Percentiles rank a stretch among this genome's conserved stretches.
Conservation (phyloP, 1,140 invertebrate species). For the Wasmannia auropunctata region DNA sequence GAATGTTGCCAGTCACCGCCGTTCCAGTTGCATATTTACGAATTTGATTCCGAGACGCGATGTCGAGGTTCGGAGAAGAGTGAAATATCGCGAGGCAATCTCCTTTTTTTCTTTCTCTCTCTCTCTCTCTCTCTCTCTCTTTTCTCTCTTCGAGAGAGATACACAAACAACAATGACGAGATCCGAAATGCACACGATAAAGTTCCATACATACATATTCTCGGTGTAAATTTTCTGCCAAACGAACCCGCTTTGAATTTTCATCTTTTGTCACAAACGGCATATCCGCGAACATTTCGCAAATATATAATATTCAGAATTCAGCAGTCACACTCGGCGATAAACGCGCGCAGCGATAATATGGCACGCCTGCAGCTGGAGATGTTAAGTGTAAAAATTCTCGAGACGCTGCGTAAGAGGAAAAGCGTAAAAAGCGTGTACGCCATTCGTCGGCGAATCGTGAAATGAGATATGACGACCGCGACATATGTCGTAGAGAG, state of each 20-base stretch:
- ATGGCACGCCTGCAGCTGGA: too few relatives aligned
- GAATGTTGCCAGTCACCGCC: conserved; percentile 21
- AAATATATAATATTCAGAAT: not conserved
- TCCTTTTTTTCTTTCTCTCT: not conserved
- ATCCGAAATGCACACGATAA: not conserved
- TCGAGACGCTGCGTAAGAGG: not conserved
- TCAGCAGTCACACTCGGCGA: not conserved
- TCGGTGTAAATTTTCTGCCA: not conserved
- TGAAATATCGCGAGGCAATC: not conserved
- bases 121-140: not conserved
- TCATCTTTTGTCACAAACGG: not conserved
- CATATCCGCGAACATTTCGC: not conserved
- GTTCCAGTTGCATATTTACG: conserved; percentile 66
- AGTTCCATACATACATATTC: not conserved
- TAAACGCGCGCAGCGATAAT: not conserved
- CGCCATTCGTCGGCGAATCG: not conserved
- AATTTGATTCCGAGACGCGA: conserved; percentile 63
- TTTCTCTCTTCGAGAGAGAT: not conserved
- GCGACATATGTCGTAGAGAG: conserved; percentile 29
- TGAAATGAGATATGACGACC: conserved; percentile 32
- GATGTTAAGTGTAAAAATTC: not conserved
- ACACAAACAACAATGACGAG: not conserved
- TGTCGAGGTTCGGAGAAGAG: not conserved
- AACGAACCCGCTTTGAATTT: not conserved
- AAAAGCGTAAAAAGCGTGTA: not conserved